Percentiles rank a stretch among this genome's conserved stretches.
Conservation (phyloP, 2,888 invertebrate genomes). For the Terebella lapidaria region DNA sequence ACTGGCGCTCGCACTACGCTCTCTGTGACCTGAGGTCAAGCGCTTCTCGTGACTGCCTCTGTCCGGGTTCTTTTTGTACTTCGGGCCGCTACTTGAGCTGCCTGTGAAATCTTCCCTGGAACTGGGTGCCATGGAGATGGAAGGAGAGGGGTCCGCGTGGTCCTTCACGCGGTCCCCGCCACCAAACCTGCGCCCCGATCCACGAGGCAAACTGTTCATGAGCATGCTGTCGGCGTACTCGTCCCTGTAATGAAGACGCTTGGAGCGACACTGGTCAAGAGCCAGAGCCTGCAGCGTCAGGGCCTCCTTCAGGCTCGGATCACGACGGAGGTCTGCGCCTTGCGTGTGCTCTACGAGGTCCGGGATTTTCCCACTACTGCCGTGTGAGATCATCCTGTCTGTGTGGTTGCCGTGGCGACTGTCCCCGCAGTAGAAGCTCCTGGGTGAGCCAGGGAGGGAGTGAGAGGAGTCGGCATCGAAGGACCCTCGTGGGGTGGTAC, state of each 20-base stretch:
- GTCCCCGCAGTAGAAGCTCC: not conserved
- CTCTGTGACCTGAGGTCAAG: not conserved
- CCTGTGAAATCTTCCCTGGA: not conserved
- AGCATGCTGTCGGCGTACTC: not conserved
- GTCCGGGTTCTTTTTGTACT: not conserved
- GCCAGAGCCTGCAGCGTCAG: not conserved
- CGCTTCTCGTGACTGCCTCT: not conserved
- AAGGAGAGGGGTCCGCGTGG: not conserved
- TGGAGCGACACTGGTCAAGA: not conserved
- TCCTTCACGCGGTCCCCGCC: not conserved
- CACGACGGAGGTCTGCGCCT: not conserved
- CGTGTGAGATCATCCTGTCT: not conserved
- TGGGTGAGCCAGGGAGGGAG: not conserved
- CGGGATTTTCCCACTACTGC: conserved; percentile 3
- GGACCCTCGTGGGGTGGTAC: not conserved
- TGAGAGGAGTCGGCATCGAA: not conserved
- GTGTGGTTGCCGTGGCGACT: not conserved
- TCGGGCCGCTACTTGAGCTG: not conserved
- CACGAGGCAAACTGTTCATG: not conserved
- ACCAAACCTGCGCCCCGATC: not conserved
- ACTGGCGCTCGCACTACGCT: not conserved
- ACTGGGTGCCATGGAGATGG: not conserved
- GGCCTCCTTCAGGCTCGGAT: not conserved
- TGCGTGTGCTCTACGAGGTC: conserved; percentile 6
- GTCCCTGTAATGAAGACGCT: not conserved